These are phyloP conservation scores for Fragum whitleyi DNA, from an alignment of 2,888 invertebrate genomes.

Conservation along the genomic window DNA sequence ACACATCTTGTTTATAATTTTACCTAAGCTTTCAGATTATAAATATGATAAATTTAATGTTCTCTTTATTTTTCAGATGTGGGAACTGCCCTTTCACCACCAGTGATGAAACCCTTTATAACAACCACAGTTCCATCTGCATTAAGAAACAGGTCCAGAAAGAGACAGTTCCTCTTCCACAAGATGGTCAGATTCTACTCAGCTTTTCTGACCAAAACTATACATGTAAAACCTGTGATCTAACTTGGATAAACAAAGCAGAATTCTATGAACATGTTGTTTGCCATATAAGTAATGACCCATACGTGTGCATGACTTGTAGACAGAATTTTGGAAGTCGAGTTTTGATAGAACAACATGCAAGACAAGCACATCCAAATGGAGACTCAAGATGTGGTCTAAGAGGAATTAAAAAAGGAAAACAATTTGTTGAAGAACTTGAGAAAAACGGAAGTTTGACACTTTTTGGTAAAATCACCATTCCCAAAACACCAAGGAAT, in stretches of 20 bases:
- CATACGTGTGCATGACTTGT: slow-evolving; percentile 70
- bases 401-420: slow-evolving; percentile 66
- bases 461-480: slow-evolving; percentile 16
- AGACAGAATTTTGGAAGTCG: slow-evolving; percentile 60
- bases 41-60: too few species aligned
- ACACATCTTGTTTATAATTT: too few species aligned
- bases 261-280: slow-evolving; percentile 73
- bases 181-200: slow-evolving; percentile 7
- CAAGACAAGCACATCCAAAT: slow-evolving; percentile 57
- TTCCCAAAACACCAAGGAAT: slow-evolving; percentile 40
- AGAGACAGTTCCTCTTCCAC: not conserved
- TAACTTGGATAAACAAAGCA: slow-evolving; percentile 39
- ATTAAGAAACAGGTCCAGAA: slow-evolving; percentile 12
- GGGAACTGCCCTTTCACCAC: slow-evolving; percentile 67
- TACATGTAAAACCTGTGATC: slow-evolving; percentile 45
- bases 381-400: slow-evolving; percentile 66
- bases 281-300: slow-evolving; percentile 62
- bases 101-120: slow-evolving; percentile 56
- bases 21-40: too few species aligned
- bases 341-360: slow-evolving; percentile 66
- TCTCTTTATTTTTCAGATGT: slow-evolving; percentile 68
- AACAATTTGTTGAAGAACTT: slow-evolving; percentile 59
- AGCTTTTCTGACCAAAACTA: slow-evolving; percentile 15
- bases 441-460: slow-evolving; percentile 32
- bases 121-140: slow-evolving; percentile 60